Evolutionary conservation across 2,888 invertebrate genomes (phyloP).

Genomic region (Apantesis nais): DNA sequence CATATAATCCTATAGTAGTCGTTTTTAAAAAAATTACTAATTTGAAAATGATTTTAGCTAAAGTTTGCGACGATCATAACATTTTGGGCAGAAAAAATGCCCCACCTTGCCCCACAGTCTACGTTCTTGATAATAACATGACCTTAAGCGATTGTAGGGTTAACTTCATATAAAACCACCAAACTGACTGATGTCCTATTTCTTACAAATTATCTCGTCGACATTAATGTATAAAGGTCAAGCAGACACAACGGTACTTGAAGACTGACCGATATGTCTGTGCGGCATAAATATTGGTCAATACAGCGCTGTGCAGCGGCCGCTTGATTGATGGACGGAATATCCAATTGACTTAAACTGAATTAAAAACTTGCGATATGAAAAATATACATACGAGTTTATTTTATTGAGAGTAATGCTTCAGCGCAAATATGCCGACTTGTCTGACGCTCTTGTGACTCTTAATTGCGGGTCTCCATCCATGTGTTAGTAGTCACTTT

Average conservation of each 20-base stretch:
- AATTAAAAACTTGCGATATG: neutral
- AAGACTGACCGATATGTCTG: constrained; percentile 18
- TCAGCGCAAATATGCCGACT: too few species aligned
- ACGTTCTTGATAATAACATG: too few species aligned
- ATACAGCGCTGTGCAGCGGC: neutral
- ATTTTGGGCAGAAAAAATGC: too few species aligned
- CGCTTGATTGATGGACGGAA: neutral
- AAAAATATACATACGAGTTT: neutral
- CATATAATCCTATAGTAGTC: too few species aligned
- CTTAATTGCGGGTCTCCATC: too few species aligned
- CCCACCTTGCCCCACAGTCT: too few species aligned
- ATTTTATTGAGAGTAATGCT: neutral
- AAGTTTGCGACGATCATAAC: too few species aligned
- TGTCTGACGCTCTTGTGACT: too few species aligned
- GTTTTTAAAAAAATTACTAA: too few species aligned
- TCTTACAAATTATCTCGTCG: neutral
- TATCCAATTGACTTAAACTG: constrained; percentile 3
- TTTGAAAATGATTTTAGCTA: too few species aligned
- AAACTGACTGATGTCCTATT: neutral
- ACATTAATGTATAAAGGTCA: constrained; percentile 6
- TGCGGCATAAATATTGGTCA: constrained; percentile 30
- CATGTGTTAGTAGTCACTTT: too few species aligned
- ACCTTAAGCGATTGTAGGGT: too few species aligned
- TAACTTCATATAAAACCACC: neutral
- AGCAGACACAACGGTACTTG: constrained; percentile 5